Conservation (phyloP, 2,888 invertebrate species). For the Ormyrus rosae region DNA sequence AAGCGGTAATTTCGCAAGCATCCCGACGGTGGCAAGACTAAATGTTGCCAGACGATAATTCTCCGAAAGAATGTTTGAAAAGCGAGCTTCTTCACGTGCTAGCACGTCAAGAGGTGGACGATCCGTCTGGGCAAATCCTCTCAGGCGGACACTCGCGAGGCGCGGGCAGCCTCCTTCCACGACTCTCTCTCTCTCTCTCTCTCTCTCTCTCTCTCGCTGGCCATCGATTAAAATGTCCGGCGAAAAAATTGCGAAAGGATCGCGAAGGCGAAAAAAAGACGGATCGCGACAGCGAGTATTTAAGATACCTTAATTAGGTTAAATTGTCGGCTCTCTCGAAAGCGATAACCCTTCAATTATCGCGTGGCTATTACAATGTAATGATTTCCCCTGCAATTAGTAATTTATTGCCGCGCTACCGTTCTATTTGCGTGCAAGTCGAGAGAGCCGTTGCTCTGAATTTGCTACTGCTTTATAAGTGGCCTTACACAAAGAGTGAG, state of each 20-base stretch:
- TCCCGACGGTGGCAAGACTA: too few species aligned
- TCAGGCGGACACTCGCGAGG: too few species aligned
- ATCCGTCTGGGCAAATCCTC: too few species aligned
- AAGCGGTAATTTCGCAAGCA: too few species aligned
- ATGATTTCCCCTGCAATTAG: conserved; percentile 36
- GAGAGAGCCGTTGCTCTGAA: background rate
- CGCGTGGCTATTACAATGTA: conserved; percentile 4
- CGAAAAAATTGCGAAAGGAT: background rate
- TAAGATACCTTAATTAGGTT: conserved; percentile 40
- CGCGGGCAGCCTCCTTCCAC: too few species aligned
- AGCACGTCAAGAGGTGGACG: too few species aligned
- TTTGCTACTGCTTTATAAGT: background rate
- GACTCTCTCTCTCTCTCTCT: too few species aligned
- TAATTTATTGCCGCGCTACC: conserved; percentile 41
- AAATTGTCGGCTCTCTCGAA: conserved; percentile 14
- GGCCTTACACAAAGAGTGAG: background rate
- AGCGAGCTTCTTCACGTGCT: too few species aligned
- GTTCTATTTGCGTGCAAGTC: background rate
- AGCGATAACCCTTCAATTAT: conserved; percentile 21
- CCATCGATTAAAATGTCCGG: conserved; percentile 38
- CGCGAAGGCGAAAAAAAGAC: background rate
- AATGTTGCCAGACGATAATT: too few species aligned
- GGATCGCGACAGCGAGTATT: conserved; percentile 21
- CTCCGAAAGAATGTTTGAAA: too few species aligned
- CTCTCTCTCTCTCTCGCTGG: background rate